Evolutionary conservation across 1,140 invertebrate species (phyloP).

Genomic region (Phthorimaea operculella): DNA sequence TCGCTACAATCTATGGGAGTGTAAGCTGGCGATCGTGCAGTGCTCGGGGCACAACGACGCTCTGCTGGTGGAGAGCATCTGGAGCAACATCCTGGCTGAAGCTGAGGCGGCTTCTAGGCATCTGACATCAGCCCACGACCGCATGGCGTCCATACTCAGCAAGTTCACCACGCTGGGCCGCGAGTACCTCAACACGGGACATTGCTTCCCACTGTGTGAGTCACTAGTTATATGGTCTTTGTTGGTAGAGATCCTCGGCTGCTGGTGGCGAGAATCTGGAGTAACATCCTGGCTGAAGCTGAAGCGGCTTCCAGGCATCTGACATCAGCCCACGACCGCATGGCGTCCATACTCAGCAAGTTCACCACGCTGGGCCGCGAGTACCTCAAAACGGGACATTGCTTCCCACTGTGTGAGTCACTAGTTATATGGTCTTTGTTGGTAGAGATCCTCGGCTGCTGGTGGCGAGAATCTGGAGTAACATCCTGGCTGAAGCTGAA

Average conservation of each 20-base stretch:
- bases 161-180: conserved; percentile 80
- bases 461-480: conserved; percentile 83
- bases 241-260: too few relatives aligned
- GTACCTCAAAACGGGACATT: conserved; percentile 78
- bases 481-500: conserved; percentile 74
- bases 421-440: too few relatives aligned
- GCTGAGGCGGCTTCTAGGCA: conserved; percentile 50
- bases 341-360: conserved; percentile 77
- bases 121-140: conserved; percentile 69
- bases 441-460: too few relatives aligned
- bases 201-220: conserved; percentile 80
- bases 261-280: conserved; percentile 83
- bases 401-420: conserved; percentile 78
- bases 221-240: too few relatives aligned
- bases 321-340: conserved; percentile 70
- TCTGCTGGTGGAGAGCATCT: conserved; percentile 80
- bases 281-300: conserved; percentile 75
- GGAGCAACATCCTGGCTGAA: conserved; percentile 79
- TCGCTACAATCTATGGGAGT: conserved; percentile 84
- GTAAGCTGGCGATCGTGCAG: conserved; percentile 86
- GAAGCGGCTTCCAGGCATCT: conserved; percentile 44
- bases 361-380: conserved; percentile 78
- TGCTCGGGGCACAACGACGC: conserved; percentile 85
- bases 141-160: conserved; percentile 74
- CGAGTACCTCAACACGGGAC: conserved; percentile 77